These are phyloP conservation scores for Orchesella flavescens DNA, from an alignment of 2,888 invertebrate species.

Conservation along the genomic window DNA sequence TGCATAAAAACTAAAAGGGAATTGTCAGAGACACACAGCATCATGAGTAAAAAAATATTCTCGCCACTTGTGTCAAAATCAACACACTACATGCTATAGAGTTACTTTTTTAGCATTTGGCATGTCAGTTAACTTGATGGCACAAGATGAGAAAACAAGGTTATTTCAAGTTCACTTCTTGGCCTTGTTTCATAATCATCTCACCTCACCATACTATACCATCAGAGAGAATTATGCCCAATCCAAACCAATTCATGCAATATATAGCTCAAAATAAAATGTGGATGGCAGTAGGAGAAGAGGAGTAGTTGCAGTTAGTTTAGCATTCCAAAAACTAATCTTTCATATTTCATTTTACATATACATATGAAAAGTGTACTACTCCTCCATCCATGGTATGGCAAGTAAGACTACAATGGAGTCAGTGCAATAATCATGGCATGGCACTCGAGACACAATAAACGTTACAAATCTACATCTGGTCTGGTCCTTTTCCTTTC, in stretches of 20 bases:
- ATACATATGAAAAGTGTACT: not conserved
- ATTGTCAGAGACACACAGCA: too few relatives aligned
- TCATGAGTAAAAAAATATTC: not conserved
- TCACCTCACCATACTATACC: too few relatives aligned
- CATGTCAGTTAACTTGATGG: not conserved
- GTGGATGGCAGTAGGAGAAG: not conserved
- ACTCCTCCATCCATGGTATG: not conserved
- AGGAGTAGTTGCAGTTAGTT: conserved; percentile 2
- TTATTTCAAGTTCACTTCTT: conserved; percentile 64
- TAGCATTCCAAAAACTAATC: too few relatives aligned
- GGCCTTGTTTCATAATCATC: conserved; percentile 65
- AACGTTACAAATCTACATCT: not conserved
- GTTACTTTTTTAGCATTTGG: too few relatives aligned
- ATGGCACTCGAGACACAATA: too few relatives aligned
- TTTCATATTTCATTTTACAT: not conserved
- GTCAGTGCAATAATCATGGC: too few relatives aligned
- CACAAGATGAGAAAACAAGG: conserved; percentile 50
- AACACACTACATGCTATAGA: not conserved
- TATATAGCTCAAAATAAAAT: not conserved
- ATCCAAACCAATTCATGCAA: not conserved
- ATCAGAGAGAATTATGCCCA: conserved; percentile 36
- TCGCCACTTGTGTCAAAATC: conserved; percentile 10
- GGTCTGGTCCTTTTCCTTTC: not conserved
- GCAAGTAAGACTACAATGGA: too few relatives aligned
- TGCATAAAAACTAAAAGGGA: too few relatives aligned